Evolutionary conservation across 2,113 vertebrate species (phyloP), one percentile per base, ranked within the genome.

Genomic region (Pangasianodon gigas): DNA sequence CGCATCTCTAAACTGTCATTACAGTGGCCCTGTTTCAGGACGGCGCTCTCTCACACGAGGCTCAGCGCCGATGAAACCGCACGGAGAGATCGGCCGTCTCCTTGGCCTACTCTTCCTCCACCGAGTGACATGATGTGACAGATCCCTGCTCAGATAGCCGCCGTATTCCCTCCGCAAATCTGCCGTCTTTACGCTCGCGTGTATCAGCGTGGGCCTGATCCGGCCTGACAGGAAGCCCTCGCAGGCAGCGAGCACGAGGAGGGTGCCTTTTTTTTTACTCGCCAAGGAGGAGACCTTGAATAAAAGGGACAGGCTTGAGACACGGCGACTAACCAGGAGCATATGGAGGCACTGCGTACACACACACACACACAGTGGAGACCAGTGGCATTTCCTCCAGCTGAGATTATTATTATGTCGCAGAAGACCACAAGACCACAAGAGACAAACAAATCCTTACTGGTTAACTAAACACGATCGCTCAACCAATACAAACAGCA

Each of bases 281-380:
- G 96, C 93, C 96, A 96, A 95, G 94, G 96, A 96, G 93, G 91
- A 95, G 96, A 95, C 95, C 96, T 96, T 96, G 95, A 97, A 94
- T 96, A 96, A 96, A 96, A 95, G 96, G 96, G 96, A 97, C 96
- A 96, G 94, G 75, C 91, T 95, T 93, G 95, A 95, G 96, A 96
- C 93, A 96, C 93, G 94, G 95, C 94, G 94, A 95, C 96, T 97
- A 97, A 97, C 95, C 95, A 96, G 95, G 93, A 97, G 85, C 97
- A 97, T 97, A 97, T 96, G 97, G 95, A 96, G 92, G 89, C 93
- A 92, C 96, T 91, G 96, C 93, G 94, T 44, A 95, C 91, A 93
- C 93, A 94, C 86, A 86, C 85, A 44, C 85, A 87, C 83, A 8
- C 88, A 85, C 86, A 69, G 74, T 6, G 51, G 14, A 56, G 16